Percentiles rank a stretch among this genome's conserved stretches.
Evolutionary conservation across 2,113 vertebrate species (phyloP).

Genomic region (Chauna torquata): DNA sequence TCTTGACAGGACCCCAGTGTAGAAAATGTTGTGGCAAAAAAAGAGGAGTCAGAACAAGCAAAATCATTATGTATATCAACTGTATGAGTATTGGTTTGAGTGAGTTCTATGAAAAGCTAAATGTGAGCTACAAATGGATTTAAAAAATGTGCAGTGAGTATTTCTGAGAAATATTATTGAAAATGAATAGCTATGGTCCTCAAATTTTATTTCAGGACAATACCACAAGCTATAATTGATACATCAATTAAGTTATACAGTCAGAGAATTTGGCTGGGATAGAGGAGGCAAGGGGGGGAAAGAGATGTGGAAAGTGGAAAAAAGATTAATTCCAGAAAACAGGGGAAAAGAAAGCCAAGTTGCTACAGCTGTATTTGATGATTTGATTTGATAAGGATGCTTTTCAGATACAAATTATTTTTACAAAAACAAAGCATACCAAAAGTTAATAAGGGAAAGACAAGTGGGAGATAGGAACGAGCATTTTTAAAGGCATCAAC

Average conservation of each 20-base stretch:
- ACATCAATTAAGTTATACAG: neutral
- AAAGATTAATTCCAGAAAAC: neutral
- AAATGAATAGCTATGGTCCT: neutral
- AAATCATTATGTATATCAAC: neutral
- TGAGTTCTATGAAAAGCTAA: neutral
- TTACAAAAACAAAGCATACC: neutral
- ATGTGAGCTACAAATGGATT: neutral
- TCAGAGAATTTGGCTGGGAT: neutral
- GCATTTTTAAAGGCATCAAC: neutral
- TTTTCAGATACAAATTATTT: neutral
- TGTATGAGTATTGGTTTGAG: neutral
- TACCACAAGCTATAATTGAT: neutral
- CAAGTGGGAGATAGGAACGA: neutral
- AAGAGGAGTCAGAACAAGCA: neutral
- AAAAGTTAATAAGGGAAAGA: neutral
- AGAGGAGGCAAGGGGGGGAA: neutral
- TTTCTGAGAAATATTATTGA: neutral
- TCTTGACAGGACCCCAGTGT: neutral
- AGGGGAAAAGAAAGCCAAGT: neutral
- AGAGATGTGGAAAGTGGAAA: neutral
- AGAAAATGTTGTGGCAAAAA: neutral
- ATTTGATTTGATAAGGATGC: neutral
- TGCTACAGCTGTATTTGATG: neutral
- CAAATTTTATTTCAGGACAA: neutral
- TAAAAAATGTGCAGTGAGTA: neutral